phyloP scores from a whole-genome alignment of 2,888 invertebrate species.

The Vandiemenella viatica region DNA sequence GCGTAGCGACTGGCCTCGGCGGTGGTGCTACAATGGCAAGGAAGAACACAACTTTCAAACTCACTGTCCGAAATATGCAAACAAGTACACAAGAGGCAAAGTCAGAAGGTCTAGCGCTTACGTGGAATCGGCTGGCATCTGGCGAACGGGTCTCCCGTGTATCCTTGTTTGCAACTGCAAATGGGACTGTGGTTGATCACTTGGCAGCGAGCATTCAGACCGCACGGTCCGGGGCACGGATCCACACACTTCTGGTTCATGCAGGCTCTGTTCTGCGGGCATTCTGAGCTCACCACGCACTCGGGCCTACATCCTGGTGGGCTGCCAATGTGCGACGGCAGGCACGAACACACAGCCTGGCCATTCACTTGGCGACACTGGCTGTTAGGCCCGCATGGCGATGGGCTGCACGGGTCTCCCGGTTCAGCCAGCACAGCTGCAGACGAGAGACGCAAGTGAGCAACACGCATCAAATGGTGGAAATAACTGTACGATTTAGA shows the following conservation, averaged over 20 bases:
- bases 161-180: slow-evolving; percentile 32
- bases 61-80: no score
- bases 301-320: slow-evolving; percentile 51
- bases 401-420: slow-evolving; percentile 40
- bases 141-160: slow-evolving; percentile 33
- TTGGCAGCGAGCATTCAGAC: slow-evolving; percentile 35
- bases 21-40: slow-evolving; percentile 15
- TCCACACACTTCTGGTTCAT: slow-evolving; percentile 39
- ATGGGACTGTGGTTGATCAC: slow-evolving; percentile 36
- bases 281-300: slow-evolving; percentile 31
- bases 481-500: no score
- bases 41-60: neutral
- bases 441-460: neutral
- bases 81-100: no score
- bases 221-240: slow-evolving; percentile 36
- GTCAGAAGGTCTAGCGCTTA: slow-evolving; percentile 3
- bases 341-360: slow-evolving; percentile 32
- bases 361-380: slow-evolving; percentile 47
- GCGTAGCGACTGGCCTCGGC: slow-evolving; percentile 8
- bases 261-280: slow-evolving; percentile 36
- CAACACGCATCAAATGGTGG: neutral
- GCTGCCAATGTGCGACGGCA: slow-evolving; percentile 55
- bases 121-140: slow-evolving; percentile 24
- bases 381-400: slow-evolving; percentile 55
- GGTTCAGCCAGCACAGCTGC: neutral